phyloP scores from a whole-genome alignment of 2,888 invertebrate species.

The Synergus laeviventris region DNA sequence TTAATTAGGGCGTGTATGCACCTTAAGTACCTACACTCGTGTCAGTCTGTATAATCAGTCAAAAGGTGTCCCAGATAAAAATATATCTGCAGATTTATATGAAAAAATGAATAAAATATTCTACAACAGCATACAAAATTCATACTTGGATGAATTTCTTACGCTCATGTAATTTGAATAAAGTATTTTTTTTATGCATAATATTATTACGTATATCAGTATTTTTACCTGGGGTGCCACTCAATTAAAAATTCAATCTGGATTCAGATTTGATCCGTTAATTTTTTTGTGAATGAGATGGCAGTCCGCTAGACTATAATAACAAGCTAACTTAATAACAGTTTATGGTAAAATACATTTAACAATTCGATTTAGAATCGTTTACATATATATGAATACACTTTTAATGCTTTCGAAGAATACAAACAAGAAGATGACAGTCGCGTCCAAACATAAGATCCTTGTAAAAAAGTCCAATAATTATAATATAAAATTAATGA shows the following conservation, averaged over 20 bases:
- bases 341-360: constrained; percentile 48
- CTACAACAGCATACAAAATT: neutral
- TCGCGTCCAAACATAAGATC: constrained; percentile 8
- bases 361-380: constrained; percentile 44
- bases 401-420: neutral
- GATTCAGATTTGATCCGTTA: neutral
- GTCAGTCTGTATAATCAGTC: constrained; percentile 54
- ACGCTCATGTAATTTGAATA: neutral
- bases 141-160: neutral
- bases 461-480: neutral
- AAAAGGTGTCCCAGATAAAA: constrained; percentile 44
- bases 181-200: neutral
- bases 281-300: constrained; percentile 46
- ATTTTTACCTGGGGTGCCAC: constrained; percentile 34
- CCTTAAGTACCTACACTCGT: constrained; percentile 32
- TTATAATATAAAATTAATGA: neutral
- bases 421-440: constrained; percentile 10
- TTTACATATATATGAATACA: constrained; percentile 24
- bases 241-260: constrained; percentile 11
- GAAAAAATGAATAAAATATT: constrained; percentile 1
- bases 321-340: constrained; percentile 50
- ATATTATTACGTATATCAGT: neutral
- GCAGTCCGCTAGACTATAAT: constrained; percentile 48
- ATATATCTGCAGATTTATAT: neutral
- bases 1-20: constrained; percentile 44